These are phyloP conservation scores for Parambassis ranga DNA, from an alignment of 2,797 vertebrate genomes.

Conservation along the genomic window DNA sequence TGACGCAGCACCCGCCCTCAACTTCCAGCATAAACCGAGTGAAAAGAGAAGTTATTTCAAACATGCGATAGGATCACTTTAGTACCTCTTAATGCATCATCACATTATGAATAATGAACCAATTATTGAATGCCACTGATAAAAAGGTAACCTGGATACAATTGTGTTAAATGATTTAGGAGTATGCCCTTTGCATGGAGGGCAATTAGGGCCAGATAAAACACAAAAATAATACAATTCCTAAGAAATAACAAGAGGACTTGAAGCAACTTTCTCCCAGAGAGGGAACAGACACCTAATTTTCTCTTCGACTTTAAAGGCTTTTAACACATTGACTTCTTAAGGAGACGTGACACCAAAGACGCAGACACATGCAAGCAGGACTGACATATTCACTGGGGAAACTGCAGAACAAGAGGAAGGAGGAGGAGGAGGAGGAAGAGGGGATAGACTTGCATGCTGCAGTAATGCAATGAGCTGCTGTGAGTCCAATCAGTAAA, in stretches of 20 bases:
- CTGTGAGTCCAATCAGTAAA: slow-evolving; percentile 73
- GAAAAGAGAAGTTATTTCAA: slow-evolving; percentile 37
- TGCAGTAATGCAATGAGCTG: slow-evolving; percentile 61
- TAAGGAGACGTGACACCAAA: slow-evolving; percentile 17
- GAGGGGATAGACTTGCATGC: slow-evolving; percentile 66
- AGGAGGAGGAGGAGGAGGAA: slow-evolving; percentile 23
- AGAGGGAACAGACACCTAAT: too few species aligned
- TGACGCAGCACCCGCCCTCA: neutral
- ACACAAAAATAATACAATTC: too few species aligned
- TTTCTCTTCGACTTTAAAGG: neutral
- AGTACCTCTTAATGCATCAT: neutral
- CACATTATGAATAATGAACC: neutral
- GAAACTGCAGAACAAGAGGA: slow-evolving; percentile 46
- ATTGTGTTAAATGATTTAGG: neutral
- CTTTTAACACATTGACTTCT: neutral
- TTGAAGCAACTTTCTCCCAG: too few species aligned
- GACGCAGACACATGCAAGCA: slow-evolving; percentile 73
- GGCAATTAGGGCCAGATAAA: too few species aligned
- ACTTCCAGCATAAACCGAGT: slow-evolving; percentile 18
- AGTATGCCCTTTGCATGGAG: too few species aligned
- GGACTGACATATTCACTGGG: slow-evolving; percentile 35
- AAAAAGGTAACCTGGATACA: neutral
- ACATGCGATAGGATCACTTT: slow-evolving; percentile 64
- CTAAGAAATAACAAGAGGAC: too few species aligned
- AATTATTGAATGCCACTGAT: neutral